Evolutionary conservation across 2,888 invertebrate genomes (phyloP).

Genomic region (Disparrhopalites patrizii): DNA sequence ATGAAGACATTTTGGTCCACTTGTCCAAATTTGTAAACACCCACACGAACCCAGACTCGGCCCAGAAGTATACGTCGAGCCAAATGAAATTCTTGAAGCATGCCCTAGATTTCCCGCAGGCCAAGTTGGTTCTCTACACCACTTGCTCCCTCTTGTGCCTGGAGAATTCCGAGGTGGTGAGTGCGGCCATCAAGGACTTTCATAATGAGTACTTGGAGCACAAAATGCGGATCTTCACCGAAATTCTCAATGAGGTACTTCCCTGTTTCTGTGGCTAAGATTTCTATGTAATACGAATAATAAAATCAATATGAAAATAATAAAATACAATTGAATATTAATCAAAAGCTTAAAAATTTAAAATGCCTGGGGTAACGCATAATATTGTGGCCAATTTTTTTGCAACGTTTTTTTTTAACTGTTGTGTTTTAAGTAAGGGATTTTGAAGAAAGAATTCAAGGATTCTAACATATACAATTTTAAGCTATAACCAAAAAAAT

Average conservation of each 20-base stretch:
- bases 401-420: no score
- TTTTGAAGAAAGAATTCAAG: no score
- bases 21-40: slow-evolving; percentile 34
- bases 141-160: slow-evolving; percentile 38
- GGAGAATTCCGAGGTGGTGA: slow-evolving; percentile 40
- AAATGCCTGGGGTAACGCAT: no score
- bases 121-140: slow-evolving; percentile 42
- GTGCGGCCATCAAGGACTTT: slow-evolving; percentile 27
- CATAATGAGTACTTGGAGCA: slow-evolving; percentile 9
- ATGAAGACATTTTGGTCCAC: slow-evolving; percentile 39
- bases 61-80: slow-evolving; percentile 19
- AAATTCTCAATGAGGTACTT: slow-evolving; percentile 20
- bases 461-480: no score
- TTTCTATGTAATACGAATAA: no score
- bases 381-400: background rate
- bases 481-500: no score
- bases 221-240: slow-evolving; percentile 16
- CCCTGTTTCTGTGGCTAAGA: no score
- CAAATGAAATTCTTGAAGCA: slow-evolving; percentile 37
- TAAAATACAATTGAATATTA: no score
- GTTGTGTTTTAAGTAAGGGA: no score
- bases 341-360: no score
- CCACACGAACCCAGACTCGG: slow-evolving; percentile 22
- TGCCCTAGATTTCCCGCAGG: slow-evolving; percentile 34
- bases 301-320: no score